phyloP scores from a whole-genome alignment of 2,888 invertebrate genomes.

The Macrophya annulata region DNA sequence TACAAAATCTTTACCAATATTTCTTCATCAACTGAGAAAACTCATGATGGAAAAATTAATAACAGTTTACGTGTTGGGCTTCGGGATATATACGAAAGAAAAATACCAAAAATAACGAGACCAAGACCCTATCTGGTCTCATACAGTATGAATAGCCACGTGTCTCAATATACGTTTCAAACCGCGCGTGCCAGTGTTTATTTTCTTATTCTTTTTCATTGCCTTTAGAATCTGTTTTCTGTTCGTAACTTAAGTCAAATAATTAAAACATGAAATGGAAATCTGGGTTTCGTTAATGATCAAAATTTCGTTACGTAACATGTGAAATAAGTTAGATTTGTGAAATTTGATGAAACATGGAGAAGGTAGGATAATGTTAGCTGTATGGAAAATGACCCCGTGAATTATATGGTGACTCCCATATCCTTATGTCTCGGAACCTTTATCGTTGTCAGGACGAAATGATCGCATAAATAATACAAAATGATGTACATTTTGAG shows the following conservation, averaged over 20 bases:
- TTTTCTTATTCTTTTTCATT: slow-evolving; percentile 16
- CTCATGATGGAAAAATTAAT: slow-evolving; percentile 22
- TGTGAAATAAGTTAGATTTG: not conserved
- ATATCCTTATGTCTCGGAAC: not conserved
- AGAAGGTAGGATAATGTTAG: not conserved
- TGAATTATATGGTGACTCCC: not conserved
- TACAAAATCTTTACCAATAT: slow-evolving; percentile 19
- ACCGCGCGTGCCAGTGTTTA: slow-evolving; percentile 42
- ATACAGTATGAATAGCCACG: slow-evolving; percentile 28
- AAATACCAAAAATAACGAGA: not conserved
- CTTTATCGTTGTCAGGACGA: not conserved
- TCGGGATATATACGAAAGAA: not conserved
- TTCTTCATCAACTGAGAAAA: slow-evolving; percentile 42
- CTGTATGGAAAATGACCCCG: not conserved
- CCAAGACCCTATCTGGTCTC: not conserved
- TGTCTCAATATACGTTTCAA: not conserved
- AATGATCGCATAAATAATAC: slow-evolving; percentile 5
- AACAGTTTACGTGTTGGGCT: slow-evolving; percentile 20
- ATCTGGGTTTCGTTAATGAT: not conserved
- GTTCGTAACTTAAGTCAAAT: not conserved
- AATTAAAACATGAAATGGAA: not conserved
- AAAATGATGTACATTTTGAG: not conserved
- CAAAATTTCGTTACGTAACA: not conserved
- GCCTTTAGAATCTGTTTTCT: slow-evolving; percentile 6
- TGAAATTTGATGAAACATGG: not conserved